Evolutionary conservation across 2,797 vertebrate species (phyloP).

Genomic region (Myripristis murdjan): DNA sequence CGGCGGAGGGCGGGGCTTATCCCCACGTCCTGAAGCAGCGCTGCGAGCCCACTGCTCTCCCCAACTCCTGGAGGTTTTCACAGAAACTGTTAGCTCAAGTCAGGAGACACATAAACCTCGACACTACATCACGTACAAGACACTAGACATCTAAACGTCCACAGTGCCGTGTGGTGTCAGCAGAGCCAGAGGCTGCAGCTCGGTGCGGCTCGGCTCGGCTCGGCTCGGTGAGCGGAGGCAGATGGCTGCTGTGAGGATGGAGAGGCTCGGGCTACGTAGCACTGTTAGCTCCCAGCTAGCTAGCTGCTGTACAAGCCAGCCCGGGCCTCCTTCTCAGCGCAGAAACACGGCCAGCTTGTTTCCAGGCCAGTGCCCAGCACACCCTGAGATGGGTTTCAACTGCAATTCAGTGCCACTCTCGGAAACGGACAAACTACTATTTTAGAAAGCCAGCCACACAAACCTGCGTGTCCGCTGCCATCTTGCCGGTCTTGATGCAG

Average conservation of each 20-base stretch:
- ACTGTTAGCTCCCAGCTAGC: conserved; percentile 60
- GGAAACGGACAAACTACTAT: not conserved
- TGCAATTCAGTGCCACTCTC: rapidly evolving
- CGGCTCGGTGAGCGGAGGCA: conserved; percentile 3
- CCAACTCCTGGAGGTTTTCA: not conserved
- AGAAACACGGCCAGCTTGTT: not conserved
- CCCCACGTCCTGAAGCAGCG: not conserved
- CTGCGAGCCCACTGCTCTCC: not conserved
- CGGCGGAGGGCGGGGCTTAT: conserved; percentile 8
- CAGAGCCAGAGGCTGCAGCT: not conserved
- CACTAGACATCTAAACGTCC: rapidly evolving
- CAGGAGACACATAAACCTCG: not conserved
- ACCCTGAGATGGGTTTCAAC: rapidly evolving
- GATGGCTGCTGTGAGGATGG: conserved; percentile 2
- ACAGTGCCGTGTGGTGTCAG: not conserved
- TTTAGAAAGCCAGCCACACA: conserved; percentile 70
- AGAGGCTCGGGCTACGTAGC: conserved; percentile 60
- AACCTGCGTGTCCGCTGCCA: conserved; percentile 99
- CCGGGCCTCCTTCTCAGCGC: not conserved
- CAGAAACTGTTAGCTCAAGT: not conserved
- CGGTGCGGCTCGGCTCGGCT: too few species aligned
- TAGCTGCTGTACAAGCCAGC: not conserved
- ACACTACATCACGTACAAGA: rapidly evolving
- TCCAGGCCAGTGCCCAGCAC: rapidly evolving
- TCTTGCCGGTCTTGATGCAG: conserved; percentile 91